Evolutionary conservation across 2,113 vertebrate species (phyloP).

Genomic region (Morone chrysops): DNA sequence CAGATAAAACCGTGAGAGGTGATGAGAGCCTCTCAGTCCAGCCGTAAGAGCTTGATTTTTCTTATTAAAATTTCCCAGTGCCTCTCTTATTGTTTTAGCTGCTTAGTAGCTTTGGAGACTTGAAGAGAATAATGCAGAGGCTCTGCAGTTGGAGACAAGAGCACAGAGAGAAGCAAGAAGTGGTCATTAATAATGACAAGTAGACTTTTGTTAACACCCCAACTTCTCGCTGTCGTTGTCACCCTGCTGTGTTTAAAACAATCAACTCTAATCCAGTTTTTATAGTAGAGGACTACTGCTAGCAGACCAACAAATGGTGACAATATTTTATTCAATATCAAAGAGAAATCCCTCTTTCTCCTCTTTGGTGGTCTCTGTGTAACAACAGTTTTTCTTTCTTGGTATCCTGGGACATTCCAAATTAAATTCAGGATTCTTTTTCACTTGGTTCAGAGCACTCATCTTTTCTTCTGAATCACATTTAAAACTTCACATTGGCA

Average conservation of each 20-base stretch:
- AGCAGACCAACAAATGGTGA: background rate
- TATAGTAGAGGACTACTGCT: background rate
- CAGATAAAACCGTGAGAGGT: slow-evolving; percentile 13
- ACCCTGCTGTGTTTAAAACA: slow-evolving; percentile 2
- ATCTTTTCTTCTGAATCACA: slow-evolving; percentile 31
- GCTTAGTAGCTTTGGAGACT: background rate
- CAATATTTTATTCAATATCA: background rate
- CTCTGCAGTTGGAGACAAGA: slow-evolving; percentile 14
- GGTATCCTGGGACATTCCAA: background rate
- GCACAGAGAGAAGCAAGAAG: slow-evolving; percentile 26
- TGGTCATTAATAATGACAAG: slow-evolving; percentile 31
- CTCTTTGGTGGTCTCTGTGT: background rate
- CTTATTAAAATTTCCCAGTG: slow-evolving; percentile 7
- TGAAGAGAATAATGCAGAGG: background rate
- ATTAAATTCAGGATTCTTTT: background rate
- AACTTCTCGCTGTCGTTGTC: background rate
- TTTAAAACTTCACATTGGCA: slow-evolving; percentile 24
- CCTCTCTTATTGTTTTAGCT: slow-evolving; percentile 35
- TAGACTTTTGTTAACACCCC: background rate
- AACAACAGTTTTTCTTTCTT: slow-evolving; percentile 10
- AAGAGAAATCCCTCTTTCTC: background rate
- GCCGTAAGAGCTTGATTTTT: background rate
- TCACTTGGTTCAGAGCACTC: background rate
- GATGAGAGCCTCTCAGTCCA: slow-evolving; percentile 29
- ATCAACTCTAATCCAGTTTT: background rate